Conservation (phyloP, 2,888 invertebrate species). For the Lacanobia wlatinum region DNA sequence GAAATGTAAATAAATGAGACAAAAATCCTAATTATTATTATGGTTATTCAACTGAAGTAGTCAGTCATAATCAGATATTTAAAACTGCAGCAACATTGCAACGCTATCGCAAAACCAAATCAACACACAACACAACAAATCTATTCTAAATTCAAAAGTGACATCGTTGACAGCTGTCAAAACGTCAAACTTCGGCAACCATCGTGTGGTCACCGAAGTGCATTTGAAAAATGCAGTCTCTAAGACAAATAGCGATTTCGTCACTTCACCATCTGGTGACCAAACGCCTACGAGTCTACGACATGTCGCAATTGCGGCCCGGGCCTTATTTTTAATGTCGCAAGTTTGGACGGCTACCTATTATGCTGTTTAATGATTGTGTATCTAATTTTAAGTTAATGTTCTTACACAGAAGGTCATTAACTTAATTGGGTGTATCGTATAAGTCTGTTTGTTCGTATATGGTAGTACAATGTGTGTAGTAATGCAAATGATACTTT, state of each 20-base stretch:
- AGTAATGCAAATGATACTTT: not conserved
- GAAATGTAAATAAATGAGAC: too few species aligned
- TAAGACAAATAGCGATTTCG: conserved; percentile 71
- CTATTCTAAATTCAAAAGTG: conserved; percentile 48
- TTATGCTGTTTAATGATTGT: conserved; percentile 63
- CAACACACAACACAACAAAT: conserved; percentile 39
- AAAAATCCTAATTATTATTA: too few species aligned
- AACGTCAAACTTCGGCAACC: conserved; percentile 59
- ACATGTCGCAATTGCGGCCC: conserved; percentile 61
- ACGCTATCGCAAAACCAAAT: conserved; percentile 21
- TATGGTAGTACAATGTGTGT: not conserved
- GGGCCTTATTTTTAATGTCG: conserved; percentile 69
- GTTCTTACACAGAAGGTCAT: conserved; percentile 42
- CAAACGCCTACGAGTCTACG: conserved; percentile 73
- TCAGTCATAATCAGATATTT: not conserved
- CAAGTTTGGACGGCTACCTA: conserved; percentile 63
- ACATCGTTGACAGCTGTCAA: conserved; percentile 70
- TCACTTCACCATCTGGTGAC: conserved; percentile 77
- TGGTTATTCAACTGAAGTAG: too few species aligned
- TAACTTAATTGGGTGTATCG: conserved; percentile 33
- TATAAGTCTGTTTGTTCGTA: conserved; percentile 13
- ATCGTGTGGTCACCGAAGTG: conserved; percentile 53
- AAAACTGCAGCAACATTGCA: not conserved
- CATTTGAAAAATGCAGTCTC: conserved; percentile 68
- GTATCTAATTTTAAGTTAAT: conserved; percentile 61